Evolutionary conservation across 2,888 invertebrate genomes (phyloP).

Genomic region (Oasisia sp.): DNA sequence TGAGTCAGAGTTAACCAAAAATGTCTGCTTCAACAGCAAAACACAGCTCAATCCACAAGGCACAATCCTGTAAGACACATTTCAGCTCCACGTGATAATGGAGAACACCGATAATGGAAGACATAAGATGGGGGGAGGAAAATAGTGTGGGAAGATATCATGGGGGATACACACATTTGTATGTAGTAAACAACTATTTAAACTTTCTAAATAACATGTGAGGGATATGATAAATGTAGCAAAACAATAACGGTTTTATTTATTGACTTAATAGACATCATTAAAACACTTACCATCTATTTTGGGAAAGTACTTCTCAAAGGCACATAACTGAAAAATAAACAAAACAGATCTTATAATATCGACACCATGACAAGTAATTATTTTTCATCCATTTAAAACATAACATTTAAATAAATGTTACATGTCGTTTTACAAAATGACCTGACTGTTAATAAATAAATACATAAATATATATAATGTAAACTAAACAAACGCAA

Average conservation of each 20-base stretch:
- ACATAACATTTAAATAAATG: background rate
- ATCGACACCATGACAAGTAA: background rate
- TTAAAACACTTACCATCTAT: conserved; percentile 66
- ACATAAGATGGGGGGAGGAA: too few species aligned
- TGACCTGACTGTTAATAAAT: background rate
- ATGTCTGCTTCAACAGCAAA: too few species aligned
- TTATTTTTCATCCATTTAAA: background rate
- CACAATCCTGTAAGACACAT: too few species aligned
- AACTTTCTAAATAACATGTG: background rate
- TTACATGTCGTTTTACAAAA: too few species aligned
- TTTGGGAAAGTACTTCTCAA: conserved; percentile 69
- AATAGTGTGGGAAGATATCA: too few species aligned
- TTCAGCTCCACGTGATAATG: too few species aligned
- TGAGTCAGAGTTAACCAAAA: background rate
- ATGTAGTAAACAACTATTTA: background rate
- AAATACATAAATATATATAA: background rate
- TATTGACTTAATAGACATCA: conserved; percentile 3
- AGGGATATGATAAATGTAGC: background rate
- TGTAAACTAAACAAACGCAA: background rate
- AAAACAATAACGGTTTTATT: background rate
- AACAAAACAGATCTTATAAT: conserved; percentile 34
- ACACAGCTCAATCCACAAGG: too few species aligned
- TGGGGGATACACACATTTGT: too few species aligned
- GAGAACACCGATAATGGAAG: too few species aligned
- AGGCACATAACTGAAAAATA: conserved; percentile 66